phyloP scores from a whole-genome alignment of 2,113 vertebrate genomes.

The Crotophaga sulcirostris region DNA sequence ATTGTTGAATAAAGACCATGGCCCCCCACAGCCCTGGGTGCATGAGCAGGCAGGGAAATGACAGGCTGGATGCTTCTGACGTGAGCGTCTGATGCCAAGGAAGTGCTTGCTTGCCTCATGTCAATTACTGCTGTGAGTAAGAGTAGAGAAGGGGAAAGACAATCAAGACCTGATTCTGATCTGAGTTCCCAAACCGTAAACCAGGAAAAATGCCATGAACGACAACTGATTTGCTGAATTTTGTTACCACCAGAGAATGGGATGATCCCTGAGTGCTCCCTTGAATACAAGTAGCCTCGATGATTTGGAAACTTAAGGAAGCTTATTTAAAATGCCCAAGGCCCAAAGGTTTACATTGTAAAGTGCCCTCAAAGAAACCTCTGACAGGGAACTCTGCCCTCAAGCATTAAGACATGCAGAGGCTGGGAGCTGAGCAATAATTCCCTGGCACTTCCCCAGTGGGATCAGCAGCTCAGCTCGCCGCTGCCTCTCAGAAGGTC shows the following conservation, averaged over 20 bases:
- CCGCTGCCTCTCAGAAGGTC: not conserved
- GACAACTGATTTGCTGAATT: not conserved
- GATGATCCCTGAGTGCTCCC: not conserved
- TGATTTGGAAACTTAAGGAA: not conserved
- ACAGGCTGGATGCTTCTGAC: not conserved
- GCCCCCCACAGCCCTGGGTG: not conserved
- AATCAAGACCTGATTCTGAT: not conserved
- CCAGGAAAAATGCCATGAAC: not conserved
- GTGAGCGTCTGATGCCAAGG: not conserved
- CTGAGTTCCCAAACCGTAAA: not conserved
- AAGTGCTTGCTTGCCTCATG: not conserved
- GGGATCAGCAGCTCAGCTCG: not conserved
- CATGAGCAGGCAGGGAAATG: slow-evolving; percentile 11
- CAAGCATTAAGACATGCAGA: not conserved
- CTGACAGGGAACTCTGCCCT: not conserved
- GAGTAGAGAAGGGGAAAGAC: not conserved
- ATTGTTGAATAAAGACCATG: not conserved
- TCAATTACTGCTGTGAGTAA: slow-evolving; percentile 24
- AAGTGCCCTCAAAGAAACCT: not conserved
- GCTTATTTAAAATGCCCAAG: not conserved
- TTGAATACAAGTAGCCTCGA: not conserved
- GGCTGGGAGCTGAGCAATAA: not conserved
- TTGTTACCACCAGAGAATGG: not conserved
- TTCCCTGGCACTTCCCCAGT: not conserved
- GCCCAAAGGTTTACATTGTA: not conserved